These are phyloP conservation scores for Ceratina calcarata DNA, from an alignment of 1,140 invertebrate genomes.

Conservation along the genomic window DNA sequence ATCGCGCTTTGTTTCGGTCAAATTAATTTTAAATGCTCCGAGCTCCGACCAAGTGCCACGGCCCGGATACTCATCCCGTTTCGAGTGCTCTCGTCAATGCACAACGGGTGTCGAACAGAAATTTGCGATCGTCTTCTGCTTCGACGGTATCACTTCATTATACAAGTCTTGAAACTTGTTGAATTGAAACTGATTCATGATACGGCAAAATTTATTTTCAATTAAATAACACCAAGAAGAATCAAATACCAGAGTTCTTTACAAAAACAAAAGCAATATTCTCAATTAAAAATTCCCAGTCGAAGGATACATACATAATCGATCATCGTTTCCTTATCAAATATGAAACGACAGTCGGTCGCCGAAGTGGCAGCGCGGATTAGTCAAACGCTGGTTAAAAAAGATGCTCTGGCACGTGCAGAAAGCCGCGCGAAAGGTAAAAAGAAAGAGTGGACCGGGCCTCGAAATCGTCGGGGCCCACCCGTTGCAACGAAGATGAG, in stretches of 20 bases:
- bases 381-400: slow-evolving; percentile 15
- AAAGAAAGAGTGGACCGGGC: slow-evolving; percentile 39
- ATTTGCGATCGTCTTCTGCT: not conserved
- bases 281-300: no score
- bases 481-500: slow-evolving; percentile 59
- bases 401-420: slow-evolving; percentile 27
- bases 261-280: no score
- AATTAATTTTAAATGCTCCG: slow-evolving; percentile 71
- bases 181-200: no score
- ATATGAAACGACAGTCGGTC: no score
- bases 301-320: no score
- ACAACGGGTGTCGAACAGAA: slow-evolving; percentile 51
- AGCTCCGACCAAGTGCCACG: slow-evolving; percentile 50
- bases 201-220: no score
- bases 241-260: no score
- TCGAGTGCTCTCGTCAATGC: slow-evolving; percentile 59
- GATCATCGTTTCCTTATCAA: no score
- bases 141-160: not conserved
- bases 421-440: slow-evolving; percentile 45
- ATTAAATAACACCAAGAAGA: no score
- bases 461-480: slow-evolving; percentile 56
- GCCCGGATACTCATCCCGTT: slow-evolving; percentile 52
- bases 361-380: not conserved
- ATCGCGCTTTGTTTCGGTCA: slow-evolving; percentile 69
- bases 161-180: no score